phyloP scores from a whole-genome alignment of 2,113 vertebrate genomes.

The Tragulus kanchil region DNA sequence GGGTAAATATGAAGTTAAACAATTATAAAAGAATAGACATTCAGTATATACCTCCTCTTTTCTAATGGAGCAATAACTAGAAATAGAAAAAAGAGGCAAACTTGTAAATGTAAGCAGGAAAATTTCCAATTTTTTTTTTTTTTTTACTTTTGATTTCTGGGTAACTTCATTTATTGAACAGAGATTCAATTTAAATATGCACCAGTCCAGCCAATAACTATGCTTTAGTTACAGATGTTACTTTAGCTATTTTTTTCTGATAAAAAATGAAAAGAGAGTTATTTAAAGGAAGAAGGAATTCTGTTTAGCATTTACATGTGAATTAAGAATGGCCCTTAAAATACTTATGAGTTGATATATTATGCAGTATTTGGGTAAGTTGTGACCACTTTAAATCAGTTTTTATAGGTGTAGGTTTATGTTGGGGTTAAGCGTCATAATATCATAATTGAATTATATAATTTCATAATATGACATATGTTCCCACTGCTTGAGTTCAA shows the following conservation, averaged over 20 bases:
- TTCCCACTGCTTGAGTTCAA: not conserved
- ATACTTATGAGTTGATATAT: not conserved
- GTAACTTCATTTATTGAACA: not conserved
- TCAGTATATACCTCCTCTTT: not conserved
- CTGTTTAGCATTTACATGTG: not conserved
- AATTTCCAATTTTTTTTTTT: not conserved
- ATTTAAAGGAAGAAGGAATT: not conserved
- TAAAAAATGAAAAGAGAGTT: not conserved
- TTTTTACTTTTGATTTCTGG: not conserved
- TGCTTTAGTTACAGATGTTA: not conserved
- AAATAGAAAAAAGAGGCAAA: not conserved
- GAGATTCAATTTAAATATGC: not conserved
- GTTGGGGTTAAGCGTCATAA: not conserved
- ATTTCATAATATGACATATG: not conserved
- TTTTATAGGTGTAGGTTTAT: not conserved
- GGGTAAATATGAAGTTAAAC: not conserved
- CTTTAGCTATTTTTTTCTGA: not conserved
- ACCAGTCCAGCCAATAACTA: not conserved
- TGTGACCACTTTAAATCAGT: not conserved
- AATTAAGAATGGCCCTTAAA: constrained; percentile 23
- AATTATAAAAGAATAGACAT: not conserved
- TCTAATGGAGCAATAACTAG: not conserved
- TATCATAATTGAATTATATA: not conserved
- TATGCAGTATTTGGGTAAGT: not conserved
- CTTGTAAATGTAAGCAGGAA: not conserved